Conservation (phyloP, 2,888 invertebrate species). For the Ethmia dodecea region DNA sequence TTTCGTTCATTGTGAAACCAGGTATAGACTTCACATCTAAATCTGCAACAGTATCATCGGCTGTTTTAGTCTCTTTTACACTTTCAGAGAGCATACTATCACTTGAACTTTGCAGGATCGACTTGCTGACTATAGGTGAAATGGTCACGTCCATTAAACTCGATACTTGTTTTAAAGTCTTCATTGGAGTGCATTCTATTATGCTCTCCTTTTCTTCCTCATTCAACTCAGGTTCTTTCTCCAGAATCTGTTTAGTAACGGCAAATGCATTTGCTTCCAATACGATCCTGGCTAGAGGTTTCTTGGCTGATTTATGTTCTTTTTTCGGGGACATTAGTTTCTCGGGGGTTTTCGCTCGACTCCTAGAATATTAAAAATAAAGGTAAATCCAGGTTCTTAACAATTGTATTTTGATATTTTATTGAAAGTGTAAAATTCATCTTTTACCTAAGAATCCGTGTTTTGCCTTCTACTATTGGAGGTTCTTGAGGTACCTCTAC, state of each 20-base stretch:
- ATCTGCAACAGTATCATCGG: conserved; percentile 26
- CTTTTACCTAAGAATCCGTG: conserved; percentile 38
- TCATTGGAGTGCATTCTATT: conserved; percentile 62
- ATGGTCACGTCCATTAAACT: conserved; percentile 57
- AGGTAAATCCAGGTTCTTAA: no score
- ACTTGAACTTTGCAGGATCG: conserved; percentile 50
- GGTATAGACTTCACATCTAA: conserved; percentile 37
- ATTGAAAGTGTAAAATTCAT: background rate
- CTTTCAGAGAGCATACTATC: conserved; percentile 41
- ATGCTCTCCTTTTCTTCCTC: conserved; percentile 31
- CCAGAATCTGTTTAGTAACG: conserved; percentile 46
- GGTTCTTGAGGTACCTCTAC: conserved; percentile 34
- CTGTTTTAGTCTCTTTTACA: conserved; percentile 26
- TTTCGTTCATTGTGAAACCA: conserved; percentile 45
- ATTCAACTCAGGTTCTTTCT: conserved; percentile 33
- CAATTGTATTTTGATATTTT: background rate
- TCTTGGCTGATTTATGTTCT: conserved; percentile 45
- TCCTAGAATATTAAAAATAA: conserved; percentile 33
- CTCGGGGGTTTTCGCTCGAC: conserved; percentile 65
- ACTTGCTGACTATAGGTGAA: conserved; percentile 64
- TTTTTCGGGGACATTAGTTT: conserved; percentile 54
- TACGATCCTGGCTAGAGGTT: conserved; percentile 59
- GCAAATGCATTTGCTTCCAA: conserved; percentile 64
- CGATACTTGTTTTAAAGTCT: conserved; percentile 38
- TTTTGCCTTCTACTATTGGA: no score